phyloP scores from a whole-genome alignment of 2,113 vertebrate genomes.

The Eurypyga helias region DNA sequence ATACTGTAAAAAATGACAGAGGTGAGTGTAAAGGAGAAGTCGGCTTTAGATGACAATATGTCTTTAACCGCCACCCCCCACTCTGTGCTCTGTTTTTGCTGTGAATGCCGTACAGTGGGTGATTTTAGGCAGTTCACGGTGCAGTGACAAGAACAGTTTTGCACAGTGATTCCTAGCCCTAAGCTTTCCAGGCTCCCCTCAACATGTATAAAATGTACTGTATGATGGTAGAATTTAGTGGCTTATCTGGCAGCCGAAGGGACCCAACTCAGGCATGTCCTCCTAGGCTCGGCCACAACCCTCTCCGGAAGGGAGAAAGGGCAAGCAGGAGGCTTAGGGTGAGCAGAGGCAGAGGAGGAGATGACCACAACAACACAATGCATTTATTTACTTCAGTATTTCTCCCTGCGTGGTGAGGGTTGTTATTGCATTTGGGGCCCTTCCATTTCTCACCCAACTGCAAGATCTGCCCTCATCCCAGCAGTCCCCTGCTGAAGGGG shows the following conservation, averaged over 20 bases:
- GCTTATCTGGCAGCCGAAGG: neutral
- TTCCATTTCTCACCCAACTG: neutral
- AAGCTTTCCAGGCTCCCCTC: neutral
- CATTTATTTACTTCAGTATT: neutral
- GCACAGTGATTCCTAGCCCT: neutral
- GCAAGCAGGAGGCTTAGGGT: neutral
- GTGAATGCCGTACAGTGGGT: neutral
- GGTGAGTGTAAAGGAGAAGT: neutral
- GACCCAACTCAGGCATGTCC: neutral
- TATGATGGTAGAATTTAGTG: neutral
- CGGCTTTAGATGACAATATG: neutral
- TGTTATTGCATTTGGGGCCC: neutral
- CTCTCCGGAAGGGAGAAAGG: neutral
- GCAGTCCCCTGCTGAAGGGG: neutral
- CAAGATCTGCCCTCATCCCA: neutral
- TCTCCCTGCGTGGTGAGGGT: neutral
- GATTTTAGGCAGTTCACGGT: neutral
- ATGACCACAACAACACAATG: neutral
- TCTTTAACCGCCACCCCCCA: neutral
- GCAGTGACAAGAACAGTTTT: neutral
- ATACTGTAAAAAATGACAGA: neutral
- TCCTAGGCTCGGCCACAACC: neutral
- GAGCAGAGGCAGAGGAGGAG: neutral
- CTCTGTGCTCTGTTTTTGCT: neutral
- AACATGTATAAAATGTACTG: neutral